Percentiles rank a stretch among this genome's conserved stretches.
These are phyloP conservation scores for Hydraecia micacea DNA, from an alignment of 2,888 invertebrate genomes.

Conservation along the genomic window DNA sequence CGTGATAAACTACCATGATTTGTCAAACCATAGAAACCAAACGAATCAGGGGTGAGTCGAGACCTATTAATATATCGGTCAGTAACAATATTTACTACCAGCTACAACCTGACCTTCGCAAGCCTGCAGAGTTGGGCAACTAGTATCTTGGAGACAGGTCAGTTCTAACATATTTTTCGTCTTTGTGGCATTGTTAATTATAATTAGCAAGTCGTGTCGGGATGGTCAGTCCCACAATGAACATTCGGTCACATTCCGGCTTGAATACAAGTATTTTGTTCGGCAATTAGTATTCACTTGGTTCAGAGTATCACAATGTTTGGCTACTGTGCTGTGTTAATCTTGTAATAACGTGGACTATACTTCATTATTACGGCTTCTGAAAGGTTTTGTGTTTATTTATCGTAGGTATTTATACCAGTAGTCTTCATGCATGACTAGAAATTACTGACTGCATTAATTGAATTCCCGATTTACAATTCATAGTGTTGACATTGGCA, in stretches of 20 bases:
- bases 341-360: not conserved
- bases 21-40: not conserved
- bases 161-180: constrained; percentile 34
- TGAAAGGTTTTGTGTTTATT: not conserved
- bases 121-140: constrained; percentile 13
- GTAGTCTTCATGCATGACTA: not conserved
- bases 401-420: not conserved
- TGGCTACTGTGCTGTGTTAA: constrained; percentile 21
- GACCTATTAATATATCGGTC: too few species aligned
- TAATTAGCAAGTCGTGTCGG: constrained; percentile 49
- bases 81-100: too few species aligned
- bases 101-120: constrained; percentile 29
- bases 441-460: not conserved
- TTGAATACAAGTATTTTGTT: constrained; percentile 39
- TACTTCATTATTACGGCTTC: not conserved
- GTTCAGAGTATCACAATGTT: constrained; percentile 31
- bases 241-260: constrained; percentile 41
- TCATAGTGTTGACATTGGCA: not conserved
- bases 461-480: constrained; percentile 2
- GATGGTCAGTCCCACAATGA: constrained; percentile 31
- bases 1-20: not conserved
- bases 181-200: constrained; percentile 42
- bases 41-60: not conserved
- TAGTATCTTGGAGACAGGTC: constrained; percentile 35
- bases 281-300: constrained; percentile 35